Conservation (phyloP, 1,140 invertebrate genomes). For the Euura lappo region DNA sequence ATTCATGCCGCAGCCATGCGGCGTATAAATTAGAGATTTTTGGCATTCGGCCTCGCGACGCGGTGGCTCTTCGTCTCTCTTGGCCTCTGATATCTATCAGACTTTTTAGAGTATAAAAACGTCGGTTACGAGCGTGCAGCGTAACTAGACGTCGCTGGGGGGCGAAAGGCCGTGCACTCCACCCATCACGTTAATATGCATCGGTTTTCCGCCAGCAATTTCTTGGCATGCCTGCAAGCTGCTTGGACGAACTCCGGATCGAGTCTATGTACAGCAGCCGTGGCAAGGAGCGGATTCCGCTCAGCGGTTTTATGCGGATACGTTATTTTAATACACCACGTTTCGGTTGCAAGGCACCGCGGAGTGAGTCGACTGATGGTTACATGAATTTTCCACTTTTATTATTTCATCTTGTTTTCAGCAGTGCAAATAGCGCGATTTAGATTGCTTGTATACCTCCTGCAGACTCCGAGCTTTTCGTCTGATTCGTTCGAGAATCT, state of each 20-base stretch:
- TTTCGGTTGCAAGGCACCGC: too few species aligned
- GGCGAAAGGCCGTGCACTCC: slow-evolving; percentile 2
- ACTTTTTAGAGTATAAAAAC: slow-evolving; percentile 1
- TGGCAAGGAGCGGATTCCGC: slow-evolving; percentile 9
- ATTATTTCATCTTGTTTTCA: too few species aligned
- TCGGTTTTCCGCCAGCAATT: slow-evolving; percentile 34
- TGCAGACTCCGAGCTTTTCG: too few species aligned
- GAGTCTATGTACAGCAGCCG: neutral
- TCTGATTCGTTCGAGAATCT: too few species aligned
- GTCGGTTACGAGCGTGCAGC: slow-evolving; percentile 4
- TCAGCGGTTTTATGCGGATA: neutral
- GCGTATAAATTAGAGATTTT: neutral
- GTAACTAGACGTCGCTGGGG: slow-evolving; percentile 13
- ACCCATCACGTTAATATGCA: slow-evolving; percentile 44
- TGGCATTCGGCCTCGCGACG: neutral
- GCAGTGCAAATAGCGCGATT: too few species aligned
- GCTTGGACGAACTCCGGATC: neutral
- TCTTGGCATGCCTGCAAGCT: slow-evolving; percentile 31
- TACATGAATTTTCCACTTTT: too few species aligned
- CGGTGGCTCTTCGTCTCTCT: neutral
- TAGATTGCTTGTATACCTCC: too few species aligned
- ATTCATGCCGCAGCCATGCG: too few species aligned
- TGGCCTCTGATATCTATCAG: slow-evolving; percentile 9
- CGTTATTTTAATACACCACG: neutral
- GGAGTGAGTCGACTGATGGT: too few species aligned